Conservation (phyloP, 2,888 invertebrate species). For the Icerya purchasi region DNA sequence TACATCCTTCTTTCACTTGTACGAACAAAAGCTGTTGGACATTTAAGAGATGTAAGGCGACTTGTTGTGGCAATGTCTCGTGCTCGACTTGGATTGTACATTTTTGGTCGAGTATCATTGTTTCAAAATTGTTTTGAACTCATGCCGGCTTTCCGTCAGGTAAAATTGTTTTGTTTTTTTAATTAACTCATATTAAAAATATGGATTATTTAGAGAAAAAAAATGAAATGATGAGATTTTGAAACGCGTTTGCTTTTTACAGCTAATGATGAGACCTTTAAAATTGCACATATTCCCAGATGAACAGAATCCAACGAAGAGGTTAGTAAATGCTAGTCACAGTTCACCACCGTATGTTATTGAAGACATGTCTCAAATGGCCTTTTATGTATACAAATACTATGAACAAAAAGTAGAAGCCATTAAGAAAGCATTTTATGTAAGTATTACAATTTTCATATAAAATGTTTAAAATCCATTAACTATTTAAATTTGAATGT, state of each 20-base stretch:
- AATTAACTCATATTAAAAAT: neutral
- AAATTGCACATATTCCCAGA: constrained; percentile 55
- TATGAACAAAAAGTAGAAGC: constrained; percentile 55
- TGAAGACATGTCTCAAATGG: constrained; percentile 83
- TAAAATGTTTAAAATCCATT: too few relatives aligned
- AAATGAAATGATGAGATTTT: too few relatives aligned
- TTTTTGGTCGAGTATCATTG: constrained; percentile 77
- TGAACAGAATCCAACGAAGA: constrained; percentile 55
- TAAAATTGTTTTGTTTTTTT: constrained; percentile 23
- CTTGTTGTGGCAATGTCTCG: constrained; percentile 95
- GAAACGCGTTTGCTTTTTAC: constrained; percentile 22
- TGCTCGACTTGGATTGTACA: constrained; percentile 84
- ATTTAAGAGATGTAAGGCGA: constrained; percentile 84
- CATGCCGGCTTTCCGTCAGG: constrained; percentile 81
- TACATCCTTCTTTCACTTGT: constrained; percentile 90
- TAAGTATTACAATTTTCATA: too few relatives aligned
- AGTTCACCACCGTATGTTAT: constrained; percentile 30
- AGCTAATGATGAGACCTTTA: constrained; percentile 62
- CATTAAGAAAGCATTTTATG: constrained; percentile 26
- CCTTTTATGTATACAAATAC: constrained; percentile 79
- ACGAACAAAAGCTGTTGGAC: constrained; percentile 89
- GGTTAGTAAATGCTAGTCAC: constrained; percentile 28
- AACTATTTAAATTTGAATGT: too few relatives aligned
- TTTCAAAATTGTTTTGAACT: constrained; percentile 95
- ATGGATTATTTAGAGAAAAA: neutral